Percentiles rank a stretch among this genome's conserved stretches.
Evolutionary conservation across 1,140 invertebrate genomes (phyloP).

Genomic region (Pseudobourletiella spinata): DNA sequence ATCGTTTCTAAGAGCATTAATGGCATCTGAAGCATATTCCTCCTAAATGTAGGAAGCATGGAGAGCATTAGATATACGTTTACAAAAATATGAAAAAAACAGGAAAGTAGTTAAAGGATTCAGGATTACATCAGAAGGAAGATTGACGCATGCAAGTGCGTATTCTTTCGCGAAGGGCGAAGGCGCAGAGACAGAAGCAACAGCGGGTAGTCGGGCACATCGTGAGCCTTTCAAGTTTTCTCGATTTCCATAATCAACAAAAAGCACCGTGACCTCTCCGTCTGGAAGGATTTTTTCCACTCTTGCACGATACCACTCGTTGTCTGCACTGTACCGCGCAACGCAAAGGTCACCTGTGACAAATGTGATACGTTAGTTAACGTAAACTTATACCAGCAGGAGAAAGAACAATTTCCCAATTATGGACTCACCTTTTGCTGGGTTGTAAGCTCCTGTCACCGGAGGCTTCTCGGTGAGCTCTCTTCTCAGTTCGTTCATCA

Average conservation of each 20-base stretch:
- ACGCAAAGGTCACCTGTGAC: constrained; percentile 2
- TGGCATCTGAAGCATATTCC: constrained; percentile 66
- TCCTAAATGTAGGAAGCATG: constrained; percentile 43
- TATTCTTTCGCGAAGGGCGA: constrained; percentile 80
- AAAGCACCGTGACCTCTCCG: constrained; percentile 59
- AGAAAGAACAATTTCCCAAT: neutral
- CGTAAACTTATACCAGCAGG: neutral
- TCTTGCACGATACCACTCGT: constrained; percentile 88
- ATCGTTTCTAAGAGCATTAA: constrained; percentile 55
- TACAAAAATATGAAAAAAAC: too few relatives aligned
- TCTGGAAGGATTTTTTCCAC: constrained; percentile 71
- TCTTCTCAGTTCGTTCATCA: constrained; percentile 74
- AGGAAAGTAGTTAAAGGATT: too few relatives aligned
- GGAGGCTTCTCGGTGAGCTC: constrained; percentile 79
- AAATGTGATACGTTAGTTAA: neutral
- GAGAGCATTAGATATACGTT: too few relatives aligned
- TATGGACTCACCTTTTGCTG: constrained; percentile 61
- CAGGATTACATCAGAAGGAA: constrained; percentile 74
- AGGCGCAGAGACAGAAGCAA: constrained; percentile 58
- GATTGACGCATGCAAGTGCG: constrained; percentile 65
- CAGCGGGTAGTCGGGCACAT: constrained; percentile 62
- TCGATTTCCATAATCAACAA: constrained; percentile 94
- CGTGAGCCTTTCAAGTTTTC: constrained; percentile 51
- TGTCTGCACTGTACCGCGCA: constrained; percentile 52
- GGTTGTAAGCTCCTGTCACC: constrained; percentile 71